These are phyloP conservation scores for Formica selysi DNA, from an alignment of 1,140 invertebrate species.

Conservation along the genomic window DNA sequence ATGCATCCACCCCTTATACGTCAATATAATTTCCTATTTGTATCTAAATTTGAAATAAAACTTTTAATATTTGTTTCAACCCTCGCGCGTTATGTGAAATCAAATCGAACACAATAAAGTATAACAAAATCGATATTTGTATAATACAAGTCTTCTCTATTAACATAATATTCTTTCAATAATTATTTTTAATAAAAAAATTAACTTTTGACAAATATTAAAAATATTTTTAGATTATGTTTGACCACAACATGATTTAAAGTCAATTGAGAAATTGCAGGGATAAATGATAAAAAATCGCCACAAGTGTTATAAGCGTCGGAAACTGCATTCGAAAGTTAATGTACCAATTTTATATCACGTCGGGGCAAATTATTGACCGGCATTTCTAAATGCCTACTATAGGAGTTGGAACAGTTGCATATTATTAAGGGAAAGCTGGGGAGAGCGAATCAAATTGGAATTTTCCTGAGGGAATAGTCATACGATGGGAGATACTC, in stretches of 20 bases:
- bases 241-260: background rate
- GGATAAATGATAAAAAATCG: background rate
- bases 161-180: background rate
- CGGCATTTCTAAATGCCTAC: background rate
- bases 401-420: conserved; percentile 22
- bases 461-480: background rate
- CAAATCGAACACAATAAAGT: background rate
- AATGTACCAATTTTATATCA: conserved; percentile 17
- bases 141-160: background rate
- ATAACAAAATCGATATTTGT: background rate
- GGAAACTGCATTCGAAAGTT: background rate
- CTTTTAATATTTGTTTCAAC: background rate
- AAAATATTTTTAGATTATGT: background rate
- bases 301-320: background rate
- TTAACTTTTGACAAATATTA: background rate
- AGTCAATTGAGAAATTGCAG: background rate
- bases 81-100: background rate
- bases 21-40: background rate
- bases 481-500: background rate
- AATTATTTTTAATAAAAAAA: conserved; percentile 18
- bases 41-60: conserved; percentile 29
- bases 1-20: background rate
- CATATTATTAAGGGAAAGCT: conserved; percentile 32
- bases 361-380: background rate
- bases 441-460: conserved; percentile 1